Evolutionary conservation across 2,888 invertebrate genomes (phyloP).

Genomic region (Dasysyrphus albostriatus): DNA sequence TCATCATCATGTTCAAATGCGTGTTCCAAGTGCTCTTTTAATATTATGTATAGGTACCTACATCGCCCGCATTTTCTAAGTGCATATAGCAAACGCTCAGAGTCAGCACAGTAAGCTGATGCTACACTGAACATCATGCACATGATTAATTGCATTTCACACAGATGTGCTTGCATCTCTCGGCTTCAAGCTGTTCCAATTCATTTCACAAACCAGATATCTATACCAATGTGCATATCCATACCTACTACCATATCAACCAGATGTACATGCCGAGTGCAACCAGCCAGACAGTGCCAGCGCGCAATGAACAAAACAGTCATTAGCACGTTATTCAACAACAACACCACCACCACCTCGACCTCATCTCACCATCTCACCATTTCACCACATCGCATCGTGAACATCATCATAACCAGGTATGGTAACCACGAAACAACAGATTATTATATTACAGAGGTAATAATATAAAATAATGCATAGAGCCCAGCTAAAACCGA

Average conservation of each 20-base stretch:
- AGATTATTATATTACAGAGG: conserved; percentile 75
- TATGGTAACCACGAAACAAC: conserved; percentile 68
- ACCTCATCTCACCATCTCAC: conserved; percentile 47
- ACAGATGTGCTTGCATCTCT: conserved; percentile 62
- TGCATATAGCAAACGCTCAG: conserved; percentile 17
- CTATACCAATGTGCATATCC: no score
- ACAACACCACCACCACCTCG: conserved; percentile 35
- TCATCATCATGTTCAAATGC: conserved; percentile 29
- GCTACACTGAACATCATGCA: conserved; percentile 65
- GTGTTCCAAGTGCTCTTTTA: conserved; percentile 26
- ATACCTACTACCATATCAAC: conserved; percentile 13
- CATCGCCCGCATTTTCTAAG: conserved; percentile 63
- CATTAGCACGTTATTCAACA: conserved; percentile 74
- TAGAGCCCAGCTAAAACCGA: conserved; percentile 1
- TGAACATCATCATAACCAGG: conserved; percentile 67
- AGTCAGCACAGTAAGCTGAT: conserved; percentile 44
- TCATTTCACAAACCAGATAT: conserved; percentile 74
- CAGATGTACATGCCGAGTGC: conserved; percentile 62
- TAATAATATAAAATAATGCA: conserved; percentile 54
- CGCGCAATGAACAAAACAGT: conserved; percentile 67
- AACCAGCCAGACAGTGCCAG: conserved; percentile 40
- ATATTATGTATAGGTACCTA: neutral
- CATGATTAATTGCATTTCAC: conserved; percentile 74
- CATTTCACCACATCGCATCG: conserved; percentile 53
- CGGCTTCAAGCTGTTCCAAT: conserved; percentile 62